A percentile compares a stretch with the other conserved stretches of the same genome.
Conservation (phyloP, 2,797 vertebrate genomes). For the Hozukius guyotensis region DNA sequence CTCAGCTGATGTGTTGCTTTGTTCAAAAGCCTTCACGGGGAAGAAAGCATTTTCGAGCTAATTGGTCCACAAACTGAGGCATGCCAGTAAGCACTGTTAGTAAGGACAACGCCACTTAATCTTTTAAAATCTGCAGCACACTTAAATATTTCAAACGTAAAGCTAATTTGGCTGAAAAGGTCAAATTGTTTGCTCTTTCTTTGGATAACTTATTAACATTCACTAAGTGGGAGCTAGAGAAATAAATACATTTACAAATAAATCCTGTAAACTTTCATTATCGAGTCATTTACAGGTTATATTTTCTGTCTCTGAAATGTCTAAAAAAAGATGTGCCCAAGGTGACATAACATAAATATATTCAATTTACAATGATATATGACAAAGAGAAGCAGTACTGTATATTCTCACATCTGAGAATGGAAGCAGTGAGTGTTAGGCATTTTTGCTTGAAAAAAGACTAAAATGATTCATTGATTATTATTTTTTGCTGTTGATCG, state of each 20-base stretch:
- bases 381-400: neutral
- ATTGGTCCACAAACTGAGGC: conserved; percentile 28
- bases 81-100: conserved; percentile 1
- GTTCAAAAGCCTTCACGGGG: neutral
- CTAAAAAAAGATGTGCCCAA: neutral
- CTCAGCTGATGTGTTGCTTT: conserved; percentile 37
- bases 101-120: conserved; percentile 15
- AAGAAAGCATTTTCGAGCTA: conserved; percentile 23
- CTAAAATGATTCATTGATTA: neutral
- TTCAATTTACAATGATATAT: neutral
- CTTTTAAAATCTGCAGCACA: conserved; percentile 29
- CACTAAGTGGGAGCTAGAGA: neutral
- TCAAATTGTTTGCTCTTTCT: neutral
- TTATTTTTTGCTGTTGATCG: neutral
- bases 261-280: neutral
- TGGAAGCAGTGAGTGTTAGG: neutral
- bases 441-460: neutral
- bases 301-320: neutral
- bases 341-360: neutral
- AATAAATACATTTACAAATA: neutral
- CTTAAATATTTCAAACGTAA: neutral
- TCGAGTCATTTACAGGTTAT: neutral
- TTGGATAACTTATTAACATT: neutral
- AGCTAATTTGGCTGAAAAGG: conserved; percentile 11
- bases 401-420: neutral